phyloP scores from a whole-genome alignment of 2,888 invertebrate genomes.

The Netelia fuscicornis region DNA sequence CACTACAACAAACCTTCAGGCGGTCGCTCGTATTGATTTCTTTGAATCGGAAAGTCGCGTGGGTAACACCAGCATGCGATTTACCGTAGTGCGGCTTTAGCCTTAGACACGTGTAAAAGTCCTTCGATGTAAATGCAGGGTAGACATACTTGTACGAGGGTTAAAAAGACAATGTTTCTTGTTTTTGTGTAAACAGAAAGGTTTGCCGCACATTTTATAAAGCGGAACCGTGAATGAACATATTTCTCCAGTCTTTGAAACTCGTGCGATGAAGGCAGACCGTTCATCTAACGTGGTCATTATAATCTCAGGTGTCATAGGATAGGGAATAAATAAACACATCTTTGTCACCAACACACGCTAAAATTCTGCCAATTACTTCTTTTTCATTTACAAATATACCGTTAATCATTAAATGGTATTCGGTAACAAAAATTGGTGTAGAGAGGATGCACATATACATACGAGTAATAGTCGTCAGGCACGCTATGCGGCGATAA shows the following conservation, averaged over 20 bases:
- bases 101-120: too few relatives aligned
- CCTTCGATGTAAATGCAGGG: too few relatives aligned
- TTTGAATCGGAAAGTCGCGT: too few relatives aligned
- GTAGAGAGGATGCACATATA: conserved; percentile 78
- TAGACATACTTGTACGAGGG: too few relatives aligned
- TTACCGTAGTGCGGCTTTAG: too few relatives aligned
- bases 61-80: too few relatives aligned
- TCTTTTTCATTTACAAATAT: conserved; percentile 82
- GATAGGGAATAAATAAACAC: not conserved
- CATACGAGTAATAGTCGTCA: conserved; percentile 78
- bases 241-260: not conserved
- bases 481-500: conserved; percentile 76
- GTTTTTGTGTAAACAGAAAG: too few relatives aligned
- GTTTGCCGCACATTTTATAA: too few relatives aligned
- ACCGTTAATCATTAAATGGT: conserved; percentile 78
- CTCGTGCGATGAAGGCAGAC: not conserved
- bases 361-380: conserved; percentile 63
- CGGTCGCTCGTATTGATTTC: too few relatives aligned
- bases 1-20: too few relatives aligned
- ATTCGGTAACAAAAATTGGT: conserved; percentile 82
- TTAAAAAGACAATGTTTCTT: too few relatives aligned
- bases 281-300: not conserved
- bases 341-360: not conserved
- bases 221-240: not conserved
- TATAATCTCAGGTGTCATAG: not conserved